Conservation (phyloP, 2,888 invertebrate genomes). For the Dolichomitus sp. region DNA sequence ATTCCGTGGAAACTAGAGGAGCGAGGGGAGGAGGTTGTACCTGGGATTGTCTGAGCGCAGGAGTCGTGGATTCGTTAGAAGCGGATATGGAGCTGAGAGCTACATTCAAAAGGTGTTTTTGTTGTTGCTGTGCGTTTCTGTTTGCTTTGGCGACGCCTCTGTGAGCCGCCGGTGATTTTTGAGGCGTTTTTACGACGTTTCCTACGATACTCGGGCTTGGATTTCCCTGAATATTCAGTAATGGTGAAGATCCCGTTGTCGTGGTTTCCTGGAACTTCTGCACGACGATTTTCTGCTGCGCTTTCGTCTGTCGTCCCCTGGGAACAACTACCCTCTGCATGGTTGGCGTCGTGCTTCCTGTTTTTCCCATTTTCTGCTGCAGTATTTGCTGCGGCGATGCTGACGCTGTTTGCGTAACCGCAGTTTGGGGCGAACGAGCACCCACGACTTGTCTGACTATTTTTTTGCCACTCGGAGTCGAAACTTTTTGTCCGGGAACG, state of each 20-base stretch:
- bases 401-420: constrained; percentile 41
- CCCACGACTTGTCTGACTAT: constrained; percentile 70
- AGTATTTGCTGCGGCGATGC: constrained; percentile 57
- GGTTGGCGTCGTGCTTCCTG: constrained; percentile 40
- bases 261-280: constrained; percentile 56
- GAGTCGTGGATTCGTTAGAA: constrained; percentile 32
- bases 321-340: constrained; percentile 75
- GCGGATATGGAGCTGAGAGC: constrained; percentile 68
- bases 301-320: constrained; percentile 74
- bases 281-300: constrained; percentile 76
- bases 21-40: constrained; percentile 4
- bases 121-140: constrained; percentile 66
- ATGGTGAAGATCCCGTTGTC: background rate
- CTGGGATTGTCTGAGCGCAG: background rate
- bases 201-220: constrained; percentile 56
- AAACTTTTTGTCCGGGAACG: constrained; percentile 67
- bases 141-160: constrained; percentile 39
- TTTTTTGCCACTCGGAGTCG: constrained; percentile 73
- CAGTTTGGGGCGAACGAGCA: constrained; percentile 67
- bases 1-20: constrained; percentile 72
- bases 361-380: constrained; percentile 73
- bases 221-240: constrained; percentile 48
- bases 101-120: constrained; percentile 75
- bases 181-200: constrained; percentile 58
- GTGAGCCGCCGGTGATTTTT: constrained; percentile 48